Evolutionary conservation across 2,888 invertebrate genomes (phyloP).

Genomic region (Sinotaia quadrata): DNA sequence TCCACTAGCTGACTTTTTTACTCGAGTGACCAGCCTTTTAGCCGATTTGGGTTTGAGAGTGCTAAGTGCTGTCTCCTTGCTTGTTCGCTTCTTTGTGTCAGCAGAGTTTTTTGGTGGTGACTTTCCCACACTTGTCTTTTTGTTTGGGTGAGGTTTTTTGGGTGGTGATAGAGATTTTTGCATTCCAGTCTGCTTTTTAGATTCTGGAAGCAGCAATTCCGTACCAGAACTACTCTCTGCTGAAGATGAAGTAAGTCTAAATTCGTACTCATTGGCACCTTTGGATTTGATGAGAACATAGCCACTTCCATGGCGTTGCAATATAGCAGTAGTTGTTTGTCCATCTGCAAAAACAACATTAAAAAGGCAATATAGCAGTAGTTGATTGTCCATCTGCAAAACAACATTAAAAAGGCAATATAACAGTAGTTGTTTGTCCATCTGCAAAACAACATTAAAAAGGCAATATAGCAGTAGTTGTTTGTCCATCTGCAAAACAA

Average conservation of each 20-base stretch:
- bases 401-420: too few species aligned
- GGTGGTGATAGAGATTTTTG: neutral
- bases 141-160: neutral
- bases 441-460: too few species aligned
- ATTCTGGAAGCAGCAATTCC: neutral
- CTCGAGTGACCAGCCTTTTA: neutral
- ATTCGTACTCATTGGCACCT: constrained; percentile 6
- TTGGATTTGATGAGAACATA: constrained; percentile 22
- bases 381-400: too few species aligned
- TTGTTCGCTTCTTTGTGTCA: neutral
- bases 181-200: neutral
- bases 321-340: neutral
- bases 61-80: neutral
- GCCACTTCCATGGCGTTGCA: constrained; percentile 18
- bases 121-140: neutral
- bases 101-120: neutral
- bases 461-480: too few species aligned
- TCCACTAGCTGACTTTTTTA: neutral
- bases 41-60: neutral
- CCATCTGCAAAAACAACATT: neutral
- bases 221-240: neutral
- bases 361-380: too few species aligned
- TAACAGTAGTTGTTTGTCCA: too few species aligned
- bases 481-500: too few species aligned
- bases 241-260: constrained; percentile 1